Percentiles rank a stretch among this genome's conserved stretches.
These are phyloP conservation scores for Drosophila lacertosa DNA, from an alignment of 1,140 invertebrate species.

Conservation along the genomic window DNA sequence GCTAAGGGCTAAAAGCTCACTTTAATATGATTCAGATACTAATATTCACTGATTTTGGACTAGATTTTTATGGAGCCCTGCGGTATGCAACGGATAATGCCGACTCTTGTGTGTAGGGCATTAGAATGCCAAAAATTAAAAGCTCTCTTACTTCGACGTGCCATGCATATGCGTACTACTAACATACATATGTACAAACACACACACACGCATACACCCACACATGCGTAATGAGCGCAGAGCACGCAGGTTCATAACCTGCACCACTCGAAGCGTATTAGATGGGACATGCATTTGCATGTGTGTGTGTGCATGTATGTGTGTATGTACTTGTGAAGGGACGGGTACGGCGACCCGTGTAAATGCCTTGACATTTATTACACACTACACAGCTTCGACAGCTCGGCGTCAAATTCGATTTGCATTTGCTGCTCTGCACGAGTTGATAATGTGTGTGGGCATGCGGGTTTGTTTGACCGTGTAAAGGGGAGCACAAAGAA, in stretches of 20 bases:
- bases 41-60: too few relatives aligned
- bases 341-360: conserved; percentile 63
- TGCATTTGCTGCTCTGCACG: conserved; percentile 57
- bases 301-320: conserved; percentile 16
- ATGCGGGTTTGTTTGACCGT: conserved; percentile 18
- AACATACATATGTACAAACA: conserved; percentile 54
- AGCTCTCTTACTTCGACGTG: conserved; percentile 68
- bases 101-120: conserved; percentile 53
- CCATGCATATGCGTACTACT: conserved; percentile 76
- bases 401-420: conserved; percentile 72
- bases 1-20: not conserved
- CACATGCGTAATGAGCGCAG: conserved; percentile 67
- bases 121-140: conserved; percentile 79
- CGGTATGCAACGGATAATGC: conserved; percentile 44
- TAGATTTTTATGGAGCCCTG: not conserved
- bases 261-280: conserved; percentile 77
- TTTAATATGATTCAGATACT: not conserved
- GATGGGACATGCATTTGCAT: conserved; percentile 66
- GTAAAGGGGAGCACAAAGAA: not conserved
- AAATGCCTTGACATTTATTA: conserved; percentile 81
- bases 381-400: conserved; percentile 70
- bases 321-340: conserved; percentile 28
- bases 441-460: conserved; percentile 11
- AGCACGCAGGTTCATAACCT: conserved; percentile 83
- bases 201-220: conserved; percentile 34